A percentile compares a stretch with the other conserved stretches of the same genome.
Evolutionary conservation across 53 echinoderm and acorn worm genomes (phyloP).

Genomic region (Astropecten irregularis): DNA sequence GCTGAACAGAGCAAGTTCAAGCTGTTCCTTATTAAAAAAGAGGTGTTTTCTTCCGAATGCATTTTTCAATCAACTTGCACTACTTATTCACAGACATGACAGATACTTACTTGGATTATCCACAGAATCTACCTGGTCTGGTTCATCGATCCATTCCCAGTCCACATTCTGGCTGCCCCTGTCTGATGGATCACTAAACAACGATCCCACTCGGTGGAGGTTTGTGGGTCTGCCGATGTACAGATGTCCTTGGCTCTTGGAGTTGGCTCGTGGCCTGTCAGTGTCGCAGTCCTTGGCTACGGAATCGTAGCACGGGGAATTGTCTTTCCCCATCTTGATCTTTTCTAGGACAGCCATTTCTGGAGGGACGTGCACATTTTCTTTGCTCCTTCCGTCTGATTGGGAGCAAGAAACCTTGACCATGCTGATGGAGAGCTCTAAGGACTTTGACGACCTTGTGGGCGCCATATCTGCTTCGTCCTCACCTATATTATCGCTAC

Average conservation of each 20-base stretch:
- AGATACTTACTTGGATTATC: conserved; percentile 8
- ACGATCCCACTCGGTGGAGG: background rate
- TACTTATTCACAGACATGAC: no score
- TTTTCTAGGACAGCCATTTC: conserved; percentile 22
- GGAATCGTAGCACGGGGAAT: background rate
- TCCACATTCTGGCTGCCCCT: background rate
- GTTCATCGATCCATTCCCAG: conserved; percentile 50
- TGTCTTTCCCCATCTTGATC: background rate
- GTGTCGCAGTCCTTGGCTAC: background rate
- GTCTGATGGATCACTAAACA: conserved; percentile 19
- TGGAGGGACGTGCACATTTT: background rate
- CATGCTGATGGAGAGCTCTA: background rate
- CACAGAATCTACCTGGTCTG: background rate
- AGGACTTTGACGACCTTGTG: background rate
- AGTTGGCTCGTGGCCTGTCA: conserved; percentile 5
- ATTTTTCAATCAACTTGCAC: no score
- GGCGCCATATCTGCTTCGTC: background rate
- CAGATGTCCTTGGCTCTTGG: conserved; percentile 16
- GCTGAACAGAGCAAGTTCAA: no score
- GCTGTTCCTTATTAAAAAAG: no score
- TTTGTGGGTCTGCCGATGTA: conserved; percentile 16
- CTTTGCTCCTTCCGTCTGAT: background rate
- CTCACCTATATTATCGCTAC: background rate
- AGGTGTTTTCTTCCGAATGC: no score
- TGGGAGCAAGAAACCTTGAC: background rate